These are phyloP conservation scores for Ptychoptera contaminata DNA, from an alignment of 2,888 invertebrate genomes.

Conservation along the genomic window DNA sequence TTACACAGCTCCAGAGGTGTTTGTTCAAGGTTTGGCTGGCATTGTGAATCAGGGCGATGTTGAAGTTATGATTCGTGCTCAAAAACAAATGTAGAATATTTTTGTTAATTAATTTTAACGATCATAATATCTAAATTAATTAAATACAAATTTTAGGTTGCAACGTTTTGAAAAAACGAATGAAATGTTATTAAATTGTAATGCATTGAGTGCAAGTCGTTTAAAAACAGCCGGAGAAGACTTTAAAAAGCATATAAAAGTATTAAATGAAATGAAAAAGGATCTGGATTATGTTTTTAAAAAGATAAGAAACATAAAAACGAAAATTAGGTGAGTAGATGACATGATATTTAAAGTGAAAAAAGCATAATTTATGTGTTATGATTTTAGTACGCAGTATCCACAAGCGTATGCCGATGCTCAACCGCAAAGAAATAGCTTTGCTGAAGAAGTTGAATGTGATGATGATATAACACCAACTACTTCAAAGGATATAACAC, in stretches of 20 bases:
- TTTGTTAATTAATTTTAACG: slow-evolving; percentile 9
- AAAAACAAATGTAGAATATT: slow-evolving; percentile 88
- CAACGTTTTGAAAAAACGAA: slow-evolving; percentile 97
- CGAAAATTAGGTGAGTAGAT: slow-evolving; percentile 45
- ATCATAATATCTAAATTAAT: not conserved
- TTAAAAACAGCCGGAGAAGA: slow-evolving; percentile 74
- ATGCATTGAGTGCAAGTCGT: slow-evolving; percentile 78
- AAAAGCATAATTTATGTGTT: slow-evolving; percentile 1
- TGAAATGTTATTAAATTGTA: slow-evolving; percentile 96
- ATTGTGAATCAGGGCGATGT: slow-evolving; percentile 85
- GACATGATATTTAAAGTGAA: not conserved
- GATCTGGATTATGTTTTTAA: slow-evolving; percentile 91
- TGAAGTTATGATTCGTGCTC: slow-evolving; percentile 74
- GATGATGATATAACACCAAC: slow-evolving; percentile 29
- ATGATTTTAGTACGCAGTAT: slow-evolving; percentile 34
- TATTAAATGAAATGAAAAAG: slow-evolving; percentile 80
- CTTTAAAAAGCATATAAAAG: slow-evolving; percentile 77
- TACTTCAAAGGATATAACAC: slow-evolving; percentile 34
- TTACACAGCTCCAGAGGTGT: slow-evolving; percentile 79
- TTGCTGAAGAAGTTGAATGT: slow-evolving; percentile 34
- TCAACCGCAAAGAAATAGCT: slow-evolving; percentile 28
- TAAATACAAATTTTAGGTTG: slow-evolving; percentile 43
- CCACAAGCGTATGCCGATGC: slow-evolving; percentile 50
- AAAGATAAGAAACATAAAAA: slow-evolving; percentile 70
- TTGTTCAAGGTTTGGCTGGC: slow-evolving; percentile 81